Evolutionary conservation across 2,888 invertebrate genomes (phyloP).

Genomic region (Isotomurus palustris): DNA sequence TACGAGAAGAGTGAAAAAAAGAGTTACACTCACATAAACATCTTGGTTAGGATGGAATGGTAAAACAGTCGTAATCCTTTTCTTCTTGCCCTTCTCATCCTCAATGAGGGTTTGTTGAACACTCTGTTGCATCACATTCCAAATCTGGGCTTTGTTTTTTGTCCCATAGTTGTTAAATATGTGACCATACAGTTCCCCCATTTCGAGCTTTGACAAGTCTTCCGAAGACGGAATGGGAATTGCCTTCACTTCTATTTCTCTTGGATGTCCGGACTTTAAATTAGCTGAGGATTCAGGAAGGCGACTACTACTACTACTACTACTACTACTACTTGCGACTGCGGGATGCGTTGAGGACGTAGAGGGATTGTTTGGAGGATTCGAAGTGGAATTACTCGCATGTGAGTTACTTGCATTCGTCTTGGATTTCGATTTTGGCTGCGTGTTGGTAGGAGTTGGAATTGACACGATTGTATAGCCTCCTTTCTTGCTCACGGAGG

Average conservation of each 20-base stretch:
- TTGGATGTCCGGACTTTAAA: too few species aligned
- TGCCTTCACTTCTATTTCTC: neutral
- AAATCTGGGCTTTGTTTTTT: constrained; percentile 43
- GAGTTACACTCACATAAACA: constrained; percentile 35
- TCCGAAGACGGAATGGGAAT: neutral
- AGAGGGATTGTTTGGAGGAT: too few species aligned
- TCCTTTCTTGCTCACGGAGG: constrained; percentile 23
- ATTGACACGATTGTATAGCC: constrained; percentile 45
- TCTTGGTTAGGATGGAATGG: constrained; percentile 46
- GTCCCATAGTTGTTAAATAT: constrained; percentile 28
- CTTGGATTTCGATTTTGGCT: too few species aligned
- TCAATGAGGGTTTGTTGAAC: constrained; percentile 26
- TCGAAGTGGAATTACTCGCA: too few species aligned
- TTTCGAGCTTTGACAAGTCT: neutral
- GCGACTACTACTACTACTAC: constrained; percentile 8
- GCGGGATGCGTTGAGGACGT: too few species aligned
- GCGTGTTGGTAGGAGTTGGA: constrained; percentile 33
- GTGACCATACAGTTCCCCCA: constrained; percentile 3
- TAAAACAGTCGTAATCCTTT: constrained; percentile 41
- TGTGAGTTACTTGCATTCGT: too few species aligned
- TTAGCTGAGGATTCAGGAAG: too few species aligned
- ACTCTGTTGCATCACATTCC: constrained; percentile 44
- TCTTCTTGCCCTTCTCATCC: constrained; percentile 27
- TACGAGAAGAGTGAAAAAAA: too few species aligned
- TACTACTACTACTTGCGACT: too few species aligned